Evolutionary conservation across 2,797 vertebrate genomes (phyloP).

Genomic region (Hylomyscus alleni): DNA sequence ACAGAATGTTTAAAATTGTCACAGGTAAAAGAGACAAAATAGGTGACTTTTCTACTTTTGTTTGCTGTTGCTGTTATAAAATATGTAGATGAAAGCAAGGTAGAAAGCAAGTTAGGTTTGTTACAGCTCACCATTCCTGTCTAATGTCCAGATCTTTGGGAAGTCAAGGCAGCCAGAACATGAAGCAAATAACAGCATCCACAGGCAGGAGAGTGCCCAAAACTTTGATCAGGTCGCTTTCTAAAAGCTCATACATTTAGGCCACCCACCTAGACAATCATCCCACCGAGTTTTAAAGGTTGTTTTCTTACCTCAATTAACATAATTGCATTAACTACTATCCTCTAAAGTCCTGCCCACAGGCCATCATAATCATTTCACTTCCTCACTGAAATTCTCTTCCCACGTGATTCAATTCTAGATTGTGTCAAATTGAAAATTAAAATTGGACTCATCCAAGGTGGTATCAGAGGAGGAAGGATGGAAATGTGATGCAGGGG

Average conservation of each 20-base stretch:
- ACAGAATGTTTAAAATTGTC: neutral
- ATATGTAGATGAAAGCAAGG: neutral
- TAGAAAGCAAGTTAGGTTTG: neutral
- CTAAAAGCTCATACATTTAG: neutral
- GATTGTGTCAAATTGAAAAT: neutral
- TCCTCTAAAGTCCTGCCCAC: neutral
- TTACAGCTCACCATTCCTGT: neutral
- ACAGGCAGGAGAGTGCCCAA: neutral
- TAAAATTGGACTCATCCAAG: neutral
- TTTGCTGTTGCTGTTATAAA: neutral
- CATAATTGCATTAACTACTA: neutral
- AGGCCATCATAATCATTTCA: neutral
- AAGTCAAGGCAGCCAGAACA: neutral
- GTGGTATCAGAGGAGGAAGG: neutral
- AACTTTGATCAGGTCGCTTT: neutral
- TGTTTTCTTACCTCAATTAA: neutral
- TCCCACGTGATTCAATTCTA: neutral
- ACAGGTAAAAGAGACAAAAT: neutral
- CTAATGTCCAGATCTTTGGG: neutral
- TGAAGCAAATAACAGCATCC: neutral
- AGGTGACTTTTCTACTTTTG: neutral
- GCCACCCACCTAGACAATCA: neutral
- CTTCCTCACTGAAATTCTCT: neutral
- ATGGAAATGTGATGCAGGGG: neutral
- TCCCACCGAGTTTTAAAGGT: neutral